Base-by-base conservation (phyloP, 2,113 vertebrate genomes). In the Nematolebias whitei region DNA sequence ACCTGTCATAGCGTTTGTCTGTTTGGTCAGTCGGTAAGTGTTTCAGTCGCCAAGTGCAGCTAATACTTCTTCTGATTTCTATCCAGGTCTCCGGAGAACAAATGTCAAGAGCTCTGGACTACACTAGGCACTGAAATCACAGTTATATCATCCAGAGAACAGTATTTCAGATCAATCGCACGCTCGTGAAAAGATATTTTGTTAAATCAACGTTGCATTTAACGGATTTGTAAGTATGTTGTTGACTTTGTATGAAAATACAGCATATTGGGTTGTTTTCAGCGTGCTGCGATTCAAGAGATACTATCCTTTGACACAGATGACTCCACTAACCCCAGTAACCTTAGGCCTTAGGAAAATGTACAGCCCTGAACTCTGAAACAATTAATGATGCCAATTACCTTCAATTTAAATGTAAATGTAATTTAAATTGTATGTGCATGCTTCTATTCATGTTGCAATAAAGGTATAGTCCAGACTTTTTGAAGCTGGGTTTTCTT, bases 61-160 rank as follows among this genome's bases (percentile, higher is more conserved):
- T 71, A 61, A 18, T 67, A 62, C 57, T 63, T 48, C 32, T 74
- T 82, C 53, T 50, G 53, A 39, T 68, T 71, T 80, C 47, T 64
- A 74, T 68, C 60, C 69, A 79, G 69, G 52, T 70, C 70, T 72
- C 53, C 49, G 70, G 78, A 71, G 64, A 65, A 57, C 29, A 71
- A 73, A 71, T 44, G 83, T 60, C 70, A 58, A 78, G 71, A 76
- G 63, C 75, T 83, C 84, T 84, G 78, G 55, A 84, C 87, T 76
- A 85, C 80, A 84, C 84, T 67, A 79, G 85, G 88, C 83, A 82
- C 87, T 81, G 86, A 87, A 86, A 85, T 54, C 82, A 83, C 83
- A 71, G 59, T 57, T 63, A 71, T 47, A 51, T 18, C 48, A 71
- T 84, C 78, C 2, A 57, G 83, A 80, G 77, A 87, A 81, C 69